Evolutionary conservation across 1,140 invertebrate genomes (phyloP).

Genomic region (Psix sp.): DNA sequence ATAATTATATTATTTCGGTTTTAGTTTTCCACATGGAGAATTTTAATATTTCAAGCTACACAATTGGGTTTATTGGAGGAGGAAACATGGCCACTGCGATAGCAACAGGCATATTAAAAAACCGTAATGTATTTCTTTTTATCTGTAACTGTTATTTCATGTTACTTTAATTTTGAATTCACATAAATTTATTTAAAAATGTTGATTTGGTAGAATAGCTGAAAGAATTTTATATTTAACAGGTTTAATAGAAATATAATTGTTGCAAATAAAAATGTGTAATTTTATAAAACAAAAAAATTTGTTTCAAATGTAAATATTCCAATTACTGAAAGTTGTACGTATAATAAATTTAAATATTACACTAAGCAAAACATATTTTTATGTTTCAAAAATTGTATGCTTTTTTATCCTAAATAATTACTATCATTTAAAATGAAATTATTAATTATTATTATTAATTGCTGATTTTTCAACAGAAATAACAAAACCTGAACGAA

Average conservation of each 20-base stretch:
- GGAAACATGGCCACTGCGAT: conserved; percentile 50
- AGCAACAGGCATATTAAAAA: conserved; percentile 23
- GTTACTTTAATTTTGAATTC: not conserved
- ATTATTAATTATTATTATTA: conserved; percentile 7
- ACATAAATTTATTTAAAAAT: too few species aligned
- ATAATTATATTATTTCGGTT: conserved; percentile 8
- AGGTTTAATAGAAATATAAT: too few species aligned
- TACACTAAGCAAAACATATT: too few species aligned
- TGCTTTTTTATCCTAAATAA: too few species aligned
- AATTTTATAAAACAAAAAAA: too few species aligned
- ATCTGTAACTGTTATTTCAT: not conserved
- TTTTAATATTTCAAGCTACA: conserved; percentile 19
- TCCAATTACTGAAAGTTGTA: conserved; percentile 5
- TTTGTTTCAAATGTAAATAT: too few species aligned
- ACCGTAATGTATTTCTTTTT: conserved; percentile 8
- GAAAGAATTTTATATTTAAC: too few species aligned
- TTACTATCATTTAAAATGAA: conserved; percentile 3
- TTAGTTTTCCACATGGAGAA: conserved; percentile 16
- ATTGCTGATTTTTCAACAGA: conserved; percentile 71
- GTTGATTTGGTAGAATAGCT: too few species aligned
- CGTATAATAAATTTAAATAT: conserved; percentile 9
- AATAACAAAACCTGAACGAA: conserved; percentile 77
- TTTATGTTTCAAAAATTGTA: too few species aligned
- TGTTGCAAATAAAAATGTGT: too few species aligned
- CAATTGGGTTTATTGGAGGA: conserved; percentile 50